Conservation (phyloP, 2,113 vertebrate species). For the Nycticryphes semicollaris region DNA sequence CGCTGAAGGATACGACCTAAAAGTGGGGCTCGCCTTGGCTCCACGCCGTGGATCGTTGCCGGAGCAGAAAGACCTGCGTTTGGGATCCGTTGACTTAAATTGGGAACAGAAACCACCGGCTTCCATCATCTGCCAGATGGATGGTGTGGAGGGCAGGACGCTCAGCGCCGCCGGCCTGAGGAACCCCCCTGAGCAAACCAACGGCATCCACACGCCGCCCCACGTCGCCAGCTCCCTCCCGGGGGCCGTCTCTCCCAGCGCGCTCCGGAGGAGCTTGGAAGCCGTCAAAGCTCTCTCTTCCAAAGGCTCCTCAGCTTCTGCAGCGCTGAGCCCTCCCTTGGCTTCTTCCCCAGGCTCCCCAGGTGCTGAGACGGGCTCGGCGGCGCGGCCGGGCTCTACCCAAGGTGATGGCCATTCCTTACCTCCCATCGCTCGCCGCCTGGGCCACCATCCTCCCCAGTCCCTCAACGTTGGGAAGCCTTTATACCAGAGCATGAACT, state of each 20-base stretch:
- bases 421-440: constrained; percentile 91
- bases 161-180: neutral
- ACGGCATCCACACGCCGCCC: constrained; percentile 87
- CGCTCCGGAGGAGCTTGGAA: constrained; percentile 89
- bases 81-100: constrained; percentile 78
- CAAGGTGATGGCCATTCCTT: constrained; percentile 87
- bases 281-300: constrained; percentile 86
- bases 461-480: constrained; percentile 97
- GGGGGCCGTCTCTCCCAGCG: constrained; percentile 88
- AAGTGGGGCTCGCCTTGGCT: constrained; percentile 43
- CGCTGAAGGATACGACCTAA: constrained; percentile 70
- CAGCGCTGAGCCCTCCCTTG: constrained; percentile 70
- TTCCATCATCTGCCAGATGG: constrained; percentile 54
- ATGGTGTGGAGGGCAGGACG: constrained; percentile 67
- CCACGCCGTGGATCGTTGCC: constrained; percentile 72
- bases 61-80: constrained; percentile 76
- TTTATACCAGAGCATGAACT: constrained; percentile 97
- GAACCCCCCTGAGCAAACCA: constrained; percentile 83
- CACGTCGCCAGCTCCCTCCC: constrained; percentile 76
- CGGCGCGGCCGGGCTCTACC: constrained; percentile 43
- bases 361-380: constrained; percentile 50
- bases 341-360: constrained; percentile 75
- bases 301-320: constrained; percentile 66
- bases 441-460: constrained; percentile 95
- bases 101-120: constrained; percentile 82